A percentile compares a stretch with the other conserved stretches of the same genome.
Conservation (phyloP, 2,888 invertebrate species). For the Diachrysia chrysitis region DNA sequence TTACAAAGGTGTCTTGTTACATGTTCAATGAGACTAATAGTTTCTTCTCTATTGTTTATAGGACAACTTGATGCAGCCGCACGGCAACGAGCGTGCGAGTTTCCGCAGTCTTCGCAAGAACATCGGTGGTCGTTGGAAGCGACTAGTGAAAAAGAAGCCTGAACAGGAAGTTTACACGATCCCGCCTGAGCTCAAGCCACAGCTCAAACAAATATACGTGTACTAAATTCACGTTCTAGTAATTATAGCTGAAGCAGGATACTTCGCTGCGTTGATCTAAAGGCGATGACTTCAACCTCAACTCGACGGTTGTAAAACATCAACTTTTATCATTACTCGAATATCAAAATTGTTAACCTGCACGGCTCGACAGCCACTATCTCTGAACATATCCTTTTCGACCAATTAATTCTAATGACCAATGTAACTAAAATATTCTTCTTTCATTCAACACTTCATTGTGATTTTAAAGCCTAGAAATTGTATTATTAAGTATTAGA, state of each 20-base stretch:
- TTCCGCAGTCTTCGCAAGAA: constrained; percentile 96
- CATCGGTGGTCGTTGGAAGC: constrained; percentile 95
- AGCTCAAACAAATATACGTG: constrained; percentile 96
- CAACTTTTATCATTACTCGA: constrained; percentile 83
- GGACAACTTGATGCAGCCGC: constrained; percentile 94
- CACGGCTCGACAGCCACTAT: constrained; percentile 74
- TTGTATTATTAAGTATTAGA: constrained; percentile 89
- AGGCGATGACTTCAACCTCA: constrained; percentile 76
- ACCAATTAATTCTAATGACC: constrained; percentile 87
- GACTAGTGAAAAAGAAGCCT: constrained; percentile 95
- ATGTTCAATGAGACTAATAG: constrained; percentile 58
- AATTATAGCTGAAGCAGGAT: constrained; percentile 81
- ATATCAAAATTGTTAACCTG: constrained; percentile 81
- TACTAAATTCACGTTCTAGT: constrained; percentile 88
- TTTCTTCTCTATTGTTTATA: constrained; percentile 86
- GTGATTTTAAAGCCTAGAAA: constrained; percentile 86
- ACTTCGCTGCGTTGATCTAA: constrained; percentile 75
- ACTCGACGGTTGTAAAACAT: constrained; percentile 79
- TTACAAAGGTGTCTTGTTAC: constrained; percentile 35
- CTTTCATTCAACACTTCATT: constrained; percentile 84
- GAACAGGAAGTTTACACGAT: constrained; percentile 94
- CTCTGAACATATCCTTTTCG: constrained; percentile 85
- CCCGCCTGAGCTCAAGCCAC: constrained; percentile 95
- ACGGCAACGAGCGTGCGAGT: constrained; percentile 92
- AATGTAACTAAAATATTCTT: constrained; percentile 77